Evolutionary conservation across 92 coral and sea anemone species (phyloP).

Genomic region (Palythoa grandis): DNA sequence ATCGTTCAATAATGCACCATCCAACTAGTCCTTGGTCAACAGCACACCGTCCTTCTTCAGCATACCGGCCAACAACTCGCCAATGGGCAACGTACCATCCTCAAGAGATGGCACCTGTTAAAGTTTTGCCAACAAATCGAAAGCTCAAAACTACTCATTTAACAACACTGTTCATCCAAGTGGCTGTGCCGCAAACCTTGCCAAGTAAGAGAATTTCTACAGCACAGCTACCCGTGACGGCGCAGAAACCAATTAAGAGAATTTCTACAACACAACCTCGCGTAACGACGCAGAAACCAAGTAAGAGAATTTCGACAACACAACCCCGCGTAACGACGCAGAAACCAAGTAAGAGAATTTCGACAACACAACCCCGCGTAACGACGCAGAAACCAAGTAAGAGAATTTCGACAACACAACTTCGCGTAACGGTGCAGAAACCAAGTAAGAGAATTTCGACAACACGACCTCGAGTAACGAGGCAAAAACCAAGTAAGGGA

Average conservation of each 20-base stretch:
- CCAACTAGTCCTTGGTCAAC: too few species aligned
- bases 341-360: too few species aligned
- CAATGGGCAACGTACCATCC: background rate
- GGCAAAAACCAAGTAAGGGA: too few species aligned
- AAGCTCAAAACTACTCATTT: background rate
- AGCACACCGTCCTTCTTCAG: background rate
- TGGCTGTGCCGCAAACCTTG: background rate
- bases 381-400: background rate
- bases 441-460: too few species aligned
- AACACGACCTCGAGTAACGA: too few species aligned
- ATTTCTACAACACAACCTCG: background rate
- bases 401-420: too few species aligned
- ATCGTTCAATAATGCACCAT: too few species aligned
- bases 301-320: too few species aligned
- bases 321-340: too few species aligned
- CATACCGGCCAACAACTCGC: constrained; percentile 11
- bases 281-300: background rate
- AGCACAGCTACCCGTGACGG: background rate
- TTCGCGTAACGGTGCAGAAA: too few species aligned
- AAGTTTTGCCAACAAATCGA: background rate
- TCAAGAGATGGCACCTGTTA: background rate
- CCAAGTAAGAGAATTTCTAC: background rate
- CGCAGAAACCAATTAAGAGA: background rate
- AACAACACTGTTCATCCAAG: constrained; percentile 28
- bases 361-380: background rate